Conservation (phyloP, 2,797 vertebrate species). For the Sarcophilus harrisii region DNA sequence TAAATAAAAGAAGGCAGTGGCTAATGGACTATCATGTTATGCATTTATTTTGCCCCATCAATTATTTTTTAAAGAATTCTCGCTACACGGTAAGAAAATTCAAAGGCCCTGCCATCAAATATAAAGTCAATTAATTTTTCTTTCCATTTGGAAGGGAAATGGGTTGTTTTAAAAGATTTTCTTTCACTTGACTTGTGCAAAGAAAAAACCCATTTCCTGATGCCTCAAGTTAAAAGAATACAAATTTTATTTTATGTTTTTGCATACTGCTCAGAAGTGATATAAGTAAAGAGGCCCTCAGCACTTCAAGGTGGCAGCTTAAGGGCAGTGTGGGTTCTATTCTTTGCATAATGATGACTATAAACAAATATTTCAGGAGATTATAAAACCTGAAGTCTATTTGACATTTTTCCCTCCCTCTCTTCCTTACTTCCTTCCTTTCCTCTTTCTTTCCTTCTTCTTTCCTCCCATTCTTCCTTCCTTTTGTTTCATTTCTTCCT, state of each 20-base stretch:
- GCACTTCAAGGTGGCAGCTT: constrained; percentile 53
- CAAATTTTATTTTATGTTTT: constrained; percentile 70
- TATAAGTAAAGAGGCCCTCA: neutral
- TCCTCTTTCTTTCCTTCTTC: no score
- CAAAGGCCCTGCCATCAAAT: constrained; percentile 65
- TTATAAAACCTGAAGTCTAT: constrained; percentile 71
- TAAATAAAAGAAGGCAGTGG: constrained; percentile 74
- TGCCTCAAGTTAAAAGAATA: constrained; percentile 62
- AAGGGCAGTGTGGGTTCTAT: constrained; percentile 63
- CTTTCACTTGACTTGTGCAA: constrained; percentile 54
- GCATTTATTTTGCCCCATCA: constrained; percentile 82
- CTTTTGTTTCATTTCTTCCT: constrained; percentile 79
- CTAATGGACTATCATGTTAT: constrained; percentile 60
- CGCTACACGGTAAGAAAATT: constrained; percentile 73
- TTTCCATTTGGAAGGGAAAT: constrained; percentile 81
- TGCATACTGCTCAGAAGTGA: constrained; percentile 38
- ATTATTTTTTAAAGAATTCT: constrained; percentile 85
- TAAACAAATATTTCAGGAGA: constrained; percentile 62
- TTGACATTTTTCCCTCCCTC: constrained; percentile 67
- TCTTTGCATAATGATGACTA: constrained; percentile 63
- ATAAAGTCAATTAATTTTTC: constrained; percentile 79
- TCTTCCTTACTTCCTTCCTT: no score
- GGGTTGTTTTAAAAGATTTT: constrained; percentile 30
- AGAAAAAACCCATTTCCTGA: constrained; percentile 61
- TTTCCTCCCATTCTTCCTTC: constrained; percentile 53